phyloP scores from a whole-genome alignment of 2,797 vertebrate genomes.

The Poeciliopsis turneri region DNA sequence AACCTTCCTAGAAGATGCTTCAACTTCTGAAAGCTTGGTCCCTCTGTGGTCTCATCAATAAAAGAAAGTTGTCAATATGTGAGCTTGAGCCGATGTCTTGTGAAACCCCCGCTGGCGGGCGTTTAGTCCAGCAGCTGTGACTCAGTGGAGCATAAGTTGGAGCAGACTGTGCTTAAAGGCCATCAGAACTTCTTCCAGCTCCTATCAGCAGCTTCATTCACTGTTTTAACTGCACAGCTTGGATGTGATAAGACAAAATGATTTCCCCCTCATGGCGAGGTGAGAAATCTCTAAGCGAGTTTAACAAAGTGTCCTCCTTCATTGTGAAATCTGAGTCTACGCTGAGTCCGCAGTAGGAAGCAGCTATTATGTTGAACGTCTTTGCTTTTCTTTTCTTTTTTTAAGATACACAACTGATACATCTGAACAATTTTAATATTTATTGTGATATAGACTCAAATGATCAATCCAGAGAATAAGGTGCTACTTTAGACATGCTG shows the following conservation, averaged over 20 bases:
- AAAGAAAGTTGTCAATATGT: constrained; percentile 27
- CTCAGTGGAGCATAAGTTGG: constrained; percentile 55
- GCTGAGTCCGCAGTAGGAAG: constrained; percentile 1
- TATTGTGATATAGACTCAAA: neutral
- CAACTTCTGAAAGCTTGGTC: constrained; percentile 1
- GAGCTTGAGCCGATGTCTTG: constrained; percentile 46
- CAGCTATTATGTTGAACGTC: neutral
- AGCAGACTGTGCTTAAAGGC: constrained; percentile 53
- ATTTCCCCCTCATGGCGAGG: constrained; percentile 50
- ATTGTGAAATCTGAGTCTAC: constrained; percentile 27
- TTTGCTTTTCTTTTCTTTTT: constrained; percentile 6
- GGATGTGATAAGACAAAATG: constrained; percentile 56
- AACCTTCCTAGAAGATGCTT: neutral
- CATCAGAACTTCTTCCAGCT: constrained; percentile 51
- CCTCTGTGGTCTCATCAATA: constrained; percentile 18
- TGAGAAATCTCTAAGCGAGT: constrained; percentile 50
- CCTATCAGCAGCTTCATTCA: constrained; percentile 53
- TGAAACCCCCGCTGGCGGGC: constrained; percentile 30
- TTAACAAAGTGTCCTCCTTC: constrained; percentile 43
- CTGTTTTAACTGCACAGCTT: constrained; percentile 39
- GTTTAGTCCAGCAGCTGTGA: constrained; percentile 56
- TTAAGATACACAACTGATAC: neutral
- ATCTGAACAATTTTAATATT: neutral
- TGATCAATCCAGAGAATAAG: neutral
- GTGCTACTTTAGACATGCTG: no score